A percentile compares a stretch with the other conserved stretches of the same genome.
Conservation (phyloP, 1,140 invertebrate genomes). For the Ceratina calcarata region DNA sequence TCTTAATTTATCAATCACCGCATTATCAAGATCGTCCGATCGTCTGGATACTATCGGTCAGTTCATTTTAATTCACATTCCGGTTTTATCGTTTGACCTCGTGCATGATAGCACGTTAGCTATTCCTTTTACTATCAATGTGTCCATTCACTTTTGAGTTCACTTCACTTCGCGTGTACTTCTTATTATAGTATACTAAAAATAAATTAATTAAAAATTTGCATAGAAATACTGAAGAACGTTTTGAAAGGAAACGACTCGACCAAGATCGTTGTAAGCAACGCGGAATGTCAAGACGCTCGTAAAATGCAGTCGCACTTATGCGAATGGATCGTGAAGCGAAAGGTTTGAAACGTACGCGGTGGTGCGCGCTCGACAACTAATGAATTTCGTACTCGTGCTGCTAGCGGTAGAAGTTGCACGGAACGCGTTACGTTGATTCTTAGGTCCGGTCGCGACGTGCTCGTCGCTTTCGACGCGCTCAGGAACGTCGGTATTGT, state of each 20-base stretch:
- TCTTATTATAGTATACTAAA: too few species aligned
- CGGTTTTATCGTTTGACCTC: neutral
- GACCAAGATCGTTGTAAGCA: too few species aligned
- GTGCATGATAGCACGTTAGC: neutral
- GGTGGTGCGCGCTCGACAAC: conserved; percentile 46
- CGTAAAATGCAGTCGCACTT: neutral
- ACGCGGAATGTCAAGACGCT: neutral
- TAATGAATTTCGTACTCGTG: conserved; percentile 33
- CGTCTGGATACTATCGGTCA: neutral
- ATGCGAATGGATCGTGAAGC: neutral
- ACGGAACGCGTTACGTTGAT: neutral
- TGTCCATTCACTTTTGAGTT: neutral
- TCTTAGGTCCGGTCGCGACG: neutral
- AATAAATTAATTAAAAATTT: too few species aligned
- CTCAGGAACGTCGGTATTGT: neutral
- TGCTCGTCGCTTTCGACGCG: neutral
- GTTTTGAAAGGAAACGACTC: too few species aligned
- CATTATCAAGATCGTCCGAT: conserved; percentile 9
- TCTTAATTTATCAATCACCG: conserved; percentile 1
- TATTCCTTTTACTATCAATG: neutral
- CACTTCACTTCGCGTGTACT: too few species aligned
- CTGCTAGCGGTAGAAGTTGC: conserved; percentile 21
- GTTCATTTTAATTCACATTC: neutral
- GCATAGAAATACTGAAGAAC: too few species aligned
- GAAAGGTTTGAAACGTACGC: conserved; percentile 39